These are phyloP conservation scores for Saiga tatarica DNA, from an alignment of 2,113 vertebrate genomes.

Conservation along the genomic window DNA sequence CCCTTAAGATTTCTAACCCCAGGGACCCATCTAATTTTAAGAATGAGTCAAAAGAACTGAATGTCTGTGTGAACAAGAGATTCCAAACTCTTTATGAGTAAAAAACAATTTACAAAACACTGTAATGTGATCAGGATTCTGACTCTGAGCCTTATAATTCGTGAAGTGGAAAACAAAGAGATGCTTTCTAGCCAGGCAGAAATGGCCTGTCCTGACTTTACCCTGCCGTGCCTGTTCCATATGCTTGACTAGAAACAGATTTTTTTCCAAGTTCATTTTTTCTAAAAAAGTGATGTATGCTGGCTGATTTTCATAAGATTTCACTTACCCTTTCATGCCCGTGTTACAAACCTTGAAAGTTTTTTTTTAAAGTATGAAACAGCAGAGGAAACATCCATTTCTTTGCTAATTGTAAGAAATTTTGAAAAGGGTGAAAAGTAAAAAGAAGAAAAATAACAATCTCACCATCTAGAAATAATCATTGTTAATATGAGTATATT, in stretches of 20 bases:
- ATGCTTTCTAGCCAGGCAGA: constrained; percentile 4
- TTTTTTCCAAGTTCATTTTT: constrained; percentile 22
- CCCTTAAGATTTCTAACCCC: constrained; percentile 32
- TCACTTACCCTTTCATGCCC: constrained; percentile 27
- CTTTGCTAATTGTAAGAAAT: neutral
- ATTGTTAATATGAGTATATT: neutral
- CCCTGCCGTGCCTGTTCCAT: neutral
- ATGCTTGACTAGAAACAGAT: constrained; percentile 29
- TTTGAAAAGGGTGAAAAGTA: constrained; percentile 11
- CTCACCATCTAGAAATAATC: neutral
- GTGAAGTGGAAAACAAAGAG: constrained; percentile 51
- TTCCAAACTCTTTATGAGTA: constrained; percentile 49
- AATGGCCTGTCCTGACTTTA: constrained; percentile 37
- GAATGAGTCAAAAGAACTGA: constrained; percentile 35
- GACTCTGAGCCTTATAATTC: constrained; percentile 25
- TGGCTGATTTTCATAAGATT: constrained; percentile 37
- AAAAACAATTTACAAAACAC: constrained; percentile 17
- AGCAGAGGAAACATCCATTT: neutral
- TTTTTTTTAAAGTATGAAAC: neutral
- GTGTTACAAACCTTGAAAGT: neutral
- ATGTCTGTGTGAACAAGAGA: constrained; percentile 50
- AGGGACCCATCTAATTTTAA: constrained; percentile 22
- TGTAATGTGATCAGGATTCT: constrained; percentile 35
- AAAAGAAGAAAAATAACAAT: constrained; percentile 27
- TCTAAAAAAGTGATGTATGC: neutral